A percentile compares a stretch with the other conserved stretches of the same genome.
Conservation (phyloP, 1,140 invertebrate genomes). For the Homalodisca vitripennis region DNA sequence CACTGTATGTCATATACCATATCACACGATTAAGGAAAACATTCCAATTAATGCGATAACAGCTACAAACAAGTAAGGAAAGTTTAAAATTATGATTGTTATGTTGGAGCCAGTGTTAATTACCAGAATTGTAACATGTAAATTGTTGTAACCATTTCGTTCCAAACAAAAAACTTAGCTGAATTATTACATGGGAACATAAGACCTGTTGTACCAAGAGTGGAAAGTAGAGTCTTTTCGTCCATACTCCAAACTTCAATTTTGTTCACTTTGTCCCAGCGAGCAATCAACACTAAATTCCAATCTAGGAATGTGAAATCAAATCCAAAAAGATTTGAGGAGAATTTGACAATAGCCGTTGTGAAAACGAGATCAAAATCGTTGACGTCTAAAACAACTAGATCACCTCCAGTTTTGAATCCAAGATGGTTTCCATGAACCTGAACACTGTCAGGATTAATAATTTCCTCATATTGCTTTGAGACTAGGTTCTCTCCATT, state of each 20-base stretch:
- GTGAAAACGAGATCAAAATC: constrained; percentile 13
- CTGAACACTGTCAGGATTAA: constrained; percentile 18
- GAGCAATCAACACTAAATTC: neutral
- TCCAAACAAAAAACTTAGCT: constrained; percentile 21
- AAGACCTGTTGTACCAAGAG: neutral
- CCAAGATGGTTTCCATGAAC: neutral
- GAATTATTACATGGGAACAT: constrained; percentile 21
- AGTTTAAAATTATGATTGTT: too few species aligned
- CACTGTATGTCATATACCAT: too few species aligned
- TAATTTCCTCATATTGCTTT: constrained; percentile 6
- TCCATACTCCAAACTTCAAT: constrained; percentile 16
- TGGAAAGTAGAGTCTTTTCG: neutral
- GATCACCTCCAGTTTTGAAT: constrained; percentile 13
- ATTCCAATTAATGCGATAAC: too few species aligned
- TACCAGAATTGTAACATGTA: constrained; percentile 19
- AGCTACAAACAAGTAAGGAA: too few species aligned
- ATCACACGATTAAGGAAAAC: too few species aligned
- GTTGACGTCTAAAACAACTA: neutral
- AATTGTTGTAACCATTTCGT: constrained; percentile 18
- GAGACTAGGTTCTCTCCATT: neutral
- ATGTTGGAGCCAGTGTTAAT: neutral
- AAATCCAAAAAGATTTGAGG: constrained; percentile 21
- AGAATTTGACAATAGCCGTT: constrained; percentile 8
- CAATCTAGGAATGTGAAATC: constrained; percentile 7
- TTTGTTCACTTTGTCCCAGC: constrained; percentile 9